Conservation (phyloP, 2,113 vertebrate genomes). For the Epinephelus moara region DNA sequence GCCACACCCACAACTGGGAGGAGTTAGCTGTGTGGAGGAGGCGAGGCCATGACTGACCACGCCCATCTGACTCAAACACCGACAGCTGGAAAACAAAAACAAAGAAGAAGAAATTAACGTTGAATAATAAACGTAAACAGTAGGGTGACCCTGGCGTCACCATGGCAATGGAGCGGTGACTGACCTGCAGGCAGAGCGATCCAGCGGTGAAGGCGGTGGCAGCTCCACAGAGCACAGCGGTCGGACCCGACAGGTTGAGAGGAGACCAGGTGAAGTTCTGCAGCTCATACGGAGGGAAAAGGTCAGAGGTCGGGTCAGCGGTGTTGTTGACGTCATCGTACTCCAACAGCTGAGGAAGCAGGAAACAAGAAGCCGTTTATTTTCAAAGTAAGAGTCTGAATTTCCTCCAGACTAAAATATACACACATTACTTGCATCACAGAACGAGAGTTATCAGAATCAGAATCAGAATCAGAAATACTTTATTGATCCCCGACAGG, state of each 20-base stretch:
- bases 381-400: background rate
- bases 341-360: conserved; percentile 87
- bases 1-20: conserved; percentile 87
- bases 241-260: conserved; percentile 71
- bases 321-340: conserved; percentile 82
- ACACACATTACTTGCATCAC: too few relatives aligned
- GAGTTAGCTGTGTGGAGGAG: conserved; percentile 90
- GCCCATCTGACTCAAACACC: conserved; percentile 82
- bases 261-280: conserved; percentile 85
- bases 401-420: too few relatives aligned
- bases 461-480: too few relatives aligned
- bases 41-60: conserved; percentile 81
- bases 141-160: background rate
- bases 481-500: too few relatives aligned
- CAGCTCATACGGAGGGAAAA: conserved; percentile 86
- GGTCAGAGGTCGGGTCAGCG: background rate
- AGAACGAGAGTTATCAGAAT: too few relatives aligned
- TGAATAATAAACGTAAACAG: background rate
- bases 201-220: background rate
- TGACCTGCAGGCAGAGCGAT: conserved; percentile 60
- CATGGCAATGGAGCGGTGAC: background rate
- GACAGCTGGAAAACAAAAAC: conserved; percentile 81
- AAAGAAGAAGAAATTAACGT: background rate
- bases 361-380: background rate
- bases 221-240: conserved; percentile 51